Conservation (phyloP, 2,888 invertebrate genomes). For the Pristionchus exspectatus region DNA sequence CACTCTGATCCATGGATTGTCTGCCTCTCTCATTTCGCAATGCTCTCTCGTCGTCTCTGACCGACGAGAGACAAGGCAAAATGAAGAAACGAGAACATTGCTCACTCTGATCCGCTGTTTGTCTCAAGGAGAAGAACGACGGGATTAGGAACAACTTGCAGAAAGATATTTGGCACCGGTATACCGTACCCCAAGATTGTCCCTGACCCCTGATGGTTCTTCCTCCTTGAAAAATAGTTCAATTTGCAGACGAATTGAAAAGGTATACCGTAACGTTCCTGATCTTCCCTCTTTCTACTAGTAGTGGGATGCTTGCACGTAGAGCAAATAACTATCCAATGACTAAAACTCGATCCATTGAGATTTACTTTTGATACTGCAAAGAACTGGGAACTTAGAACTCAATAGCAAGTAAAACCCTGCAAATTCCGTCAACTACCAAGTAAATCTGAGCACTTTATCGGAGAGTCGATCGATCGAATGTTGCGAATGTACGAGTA, state of each 20-base stretch:
- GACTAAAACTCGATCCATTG: too few species aligned
- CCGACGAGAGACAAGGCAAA: neutral
- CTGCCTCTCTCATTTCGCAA: neutral
- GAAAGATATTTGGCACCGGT: too few species aligned
- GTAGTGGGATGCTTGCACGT: too few species aligned
- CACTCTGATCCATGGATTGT: neutral
- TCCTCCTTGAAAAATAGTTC: too few species aligned
- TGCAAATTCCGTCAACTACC: too few species aligned
- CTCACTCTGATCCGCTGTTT: neutral
- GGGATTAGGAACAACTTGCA: too few species aligned
- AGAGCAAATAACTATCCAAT: too few species aligned
- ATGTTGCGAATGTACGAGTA: neutral
- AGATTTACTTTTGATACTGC: neutral
- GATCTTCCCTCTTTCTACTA: too few species aligned
- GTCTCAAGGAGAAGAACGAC: neutral
- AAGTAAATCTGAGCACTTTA: constrained; percentile 10
- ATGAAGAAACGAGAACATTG: neutral
- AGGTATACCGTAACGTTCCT: too few species aligned
- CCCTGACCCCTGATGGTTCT: too few species aligned
- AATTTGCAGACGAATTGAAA: too few species aligned
- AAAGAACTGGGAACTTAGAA: neutral
- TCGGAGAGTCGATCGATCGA: constrained; percentile 11
- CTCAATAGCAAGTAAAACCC: neutral
- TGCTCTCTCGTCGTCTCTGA: neutral
- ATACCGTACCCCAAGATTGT: too few species aligned